Base-by-base conservation (phyloP, 2,888 invertebrate species). In the Piscicola geometra region DNA sequence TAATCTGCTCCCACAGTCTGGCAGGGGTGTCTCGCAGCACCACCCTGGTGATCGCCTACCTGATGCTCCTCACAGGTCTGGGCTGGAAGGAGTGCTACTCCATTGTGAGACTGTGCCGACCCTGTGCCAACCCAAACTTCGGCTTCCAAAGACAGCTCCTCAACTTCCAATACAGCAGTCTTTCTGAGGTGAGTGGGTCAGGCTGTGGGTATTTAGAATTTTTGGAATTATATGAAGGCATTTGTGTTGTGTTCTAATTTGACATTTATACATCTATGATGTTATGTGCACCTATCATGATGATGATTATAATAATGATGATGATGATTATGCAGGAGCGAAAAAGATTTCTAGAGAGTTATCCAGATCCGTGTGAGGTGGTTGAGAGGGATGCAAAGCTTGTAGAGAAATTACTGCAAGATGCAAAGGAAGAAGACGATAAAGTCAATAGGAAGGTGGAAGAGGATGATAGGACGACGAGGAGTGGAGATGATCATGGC, bases 11-110 rank as follows among this genome's bases (percentile, higher is more conserved):
- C n/a, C 36, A 71, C 87, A 94, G 94, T 86, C 87, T 97, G 83
- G 97, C 96, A 30, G 97, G 97, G 41, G 94, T 97, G 91, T 96
- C 96, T 0, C 90, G 97, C 32, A 95, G 95, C 83, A 96, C 96
- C 80, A 95, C 97, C 0, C 92, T 97, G 75, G 93, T 93, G 0
- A 93, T 94, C 76, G 96, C 96, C 60, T 97, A 97, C 87, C 92
- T 97, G 79, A 96, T 97, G 95, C 92, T 93, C 68, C 93, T 92
- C 78, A 94, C 96, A 36, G 88, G 90, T 78, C 88, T 96, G 71
- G 91, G 89, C 76, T 95, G 94, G 93, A 92, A 93, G 81, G 95
- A 96, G 83, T 91, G 94, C 0, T 87, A 96, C 78, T 94, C 95
- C 87, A 93, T 94, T 78, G 93, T 97, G 71, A 89, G 94, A 78